Evolutionary conservation across 1,140 invertebrate genomes (phyloP), one percentile per base, ranked within the genome.

Genomic region (Dolichoris vasculosae): DNA sequence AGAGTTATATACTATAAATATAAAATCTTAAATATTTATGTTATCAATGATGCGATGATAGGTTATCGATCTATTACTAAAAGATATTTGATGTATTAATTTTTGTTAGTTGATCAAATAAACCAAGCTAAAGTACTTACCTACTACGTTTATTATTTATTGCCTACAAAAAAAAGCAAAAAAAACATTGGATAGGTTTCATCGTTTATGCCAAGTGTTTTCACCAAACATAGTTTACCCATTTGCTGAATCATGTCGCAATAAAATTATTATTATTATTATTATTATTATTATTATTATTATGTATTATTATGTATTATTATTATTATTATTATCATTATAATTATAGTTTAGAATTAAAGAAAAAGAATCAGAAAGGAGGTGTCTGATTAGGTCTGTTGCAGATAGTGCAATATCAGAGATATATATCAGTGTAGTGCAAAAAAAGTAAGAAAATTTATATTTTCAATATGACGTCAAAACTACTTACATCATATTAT

Each of bases 361-460:
- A 86, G 84, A 76, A 86, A 46, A 71, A 63, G n/a, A 83, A 76
- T 83, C n/a, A 82, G 71, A 88, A 35, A 87, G 85, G 87, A 89
- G 77, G 87, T 88, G 86, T 92, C 92, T 93, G 93, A 93, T 93
- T 93, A 93, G 92, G 92, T 89, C 92, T 93, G 92, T 89, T 88
- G 87, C 91, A 90, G 86, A 89, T 82, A 88, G 87, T 91, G 83
- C 87, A 88, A n/a, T 85, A 87, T 86, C 86, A 87, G 83, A 87
- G 46, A 71, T 55, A 55, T 51, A 43, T 86, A 80, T 83, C 73
- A 83, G 86, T 88, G 71, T 84, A 87, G 87, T 89, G 88, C 87
- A 80, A 84, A 87, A n/a, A 86, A 76, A 78, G 26, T 23, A 82
- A 82, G 73, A 82, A 77, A 86, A 40, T 75, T 80, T 80, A 71